A percentile compares a stretch with the other conserved stretches of the same genome.
Conservation (phyloP, 1,140 invertebrate genomes). For the Lasioglossum albipes region DNA sequence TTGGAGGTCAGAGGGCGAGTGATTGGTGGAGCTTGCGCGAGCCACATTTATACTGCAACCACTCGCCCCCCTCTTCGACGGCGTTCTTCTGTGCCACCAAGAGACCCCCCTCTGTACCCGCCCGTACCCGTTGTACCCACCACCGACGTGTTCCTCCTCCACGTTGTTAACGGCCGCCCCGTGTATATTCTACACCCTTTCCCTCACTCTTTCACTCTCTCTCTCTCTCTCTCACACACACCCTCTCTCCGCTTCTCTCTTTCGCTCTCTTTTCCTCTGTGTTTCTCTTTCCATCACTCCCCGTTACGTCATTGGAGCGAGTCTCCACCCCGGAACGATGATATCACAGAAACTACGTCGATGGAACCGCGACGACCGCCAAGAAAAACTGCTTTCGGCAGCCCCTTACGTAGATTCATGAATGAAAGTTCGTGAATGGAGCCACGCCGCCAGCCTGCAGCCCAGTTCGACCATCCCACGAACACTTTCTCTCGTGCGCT, state of each 20-base stretch:
- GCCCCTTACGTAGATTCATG: slow-evolving; percentile 27
- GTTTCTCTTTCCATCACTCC: too few relatives aligned
- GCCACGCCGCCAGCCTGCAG: too few relatives aligned
- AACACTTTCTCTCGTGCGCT: not conserved
- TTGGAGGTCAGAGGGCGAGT: slow-evolving; percentile 74
- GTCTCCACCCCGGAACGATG: slow-evolving; percentile 43
- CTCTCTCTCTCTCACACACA: not conserved
- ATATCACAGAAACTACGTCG: not conserved
- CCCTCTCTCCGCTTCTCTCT: too few relatives aligned
- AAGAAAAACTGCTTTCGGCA: slow-evolving; percentile 23
- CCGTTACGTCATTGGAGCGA: slow-evolving; percentile 46
- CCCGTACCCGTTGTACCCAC: slow-evolving; percentile 34
- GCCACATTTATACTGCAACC: slow-evolving; percentile 70
- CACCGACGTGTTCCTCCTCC: slow-evolving; percentile 41
- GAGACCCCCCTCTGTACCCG: slow-evolving; percentile 41
- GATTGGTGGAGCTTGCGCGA: slow-evolving; percentile 75
- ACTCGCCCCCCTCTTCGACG: slow-evolving; percentile 42
- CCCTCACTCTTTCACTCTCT: slow-evolving; percentile 10
- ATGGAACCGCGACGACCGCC: not conserved
- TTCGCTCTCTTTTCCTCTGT: too few relatives aligned
- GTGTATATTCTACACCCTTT: slow-evolving; percentile 25
- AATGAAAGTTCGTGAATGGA: slow-evolving; percentile 48
- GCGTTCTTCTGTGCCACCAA: slow-evolving; percentile 52
- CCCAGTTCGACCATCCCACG: not conserved
- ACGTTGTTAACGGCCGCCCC: slow-evolving; percentile 33